Percentiles rank a stretch among this genome's conserved stretches.
These are phyloP conservation scores for Sebastes nivosus DNA, from an alignment of 2,797 vertebrate genomes.

Conservation along the genomic window DNA sequence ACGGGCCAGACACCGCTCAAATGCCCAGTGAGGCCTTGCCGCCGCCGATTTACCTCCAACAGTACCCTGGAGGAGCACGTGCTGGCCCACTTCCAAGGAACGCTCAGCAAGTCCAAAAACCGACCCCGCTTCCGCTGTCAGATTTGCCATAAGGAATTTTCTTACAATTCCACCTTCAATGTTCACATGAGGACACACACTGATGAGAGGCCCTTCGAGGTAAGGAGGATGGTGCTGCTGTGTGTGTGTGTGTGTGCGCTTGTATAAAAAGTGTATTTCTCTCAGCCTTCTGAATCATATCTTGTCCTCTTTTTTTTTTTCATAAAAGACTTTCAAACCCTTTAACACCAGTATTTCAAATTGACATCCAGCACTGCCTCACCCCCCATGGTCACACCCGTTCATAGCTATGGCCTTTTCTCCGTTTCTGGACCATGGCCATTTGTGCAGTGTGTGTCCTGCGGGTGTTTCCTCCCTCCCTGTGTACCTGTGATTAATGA, in stretches of 20 bases:
- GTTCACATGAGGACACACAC: slow-evolving; percentile 88
- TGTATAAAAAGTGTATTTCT: slow-evolving; percentile 7
- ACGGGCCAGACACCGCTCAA: slow-evolving; percentile 86
- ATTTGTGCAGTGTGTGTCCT: slow-evolving; percentile 68
- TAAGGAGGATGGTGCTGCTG: slow-evolving; percentile 35
- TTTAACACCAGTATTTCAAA: slow-evolving; percentile 29
- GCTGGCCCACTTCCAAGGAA: slow-evolving; percentile 81
- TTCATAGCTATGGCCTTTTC: slow-evolving; percentile 25
- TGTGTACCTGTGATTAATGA: slow-evolving; percentile 82
- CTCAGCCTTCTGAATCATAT: background rate
- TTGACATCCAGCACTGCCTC: slow-evolving; percentile 18
- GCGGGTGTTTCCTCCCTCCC: slow-evolving; percentile 73
- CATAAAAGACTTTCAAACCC: slow-evolving; percentile 15
- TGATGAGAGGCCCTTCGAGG: slow-evolving; percentile 86
- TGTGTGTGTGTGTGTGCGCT: background rate
- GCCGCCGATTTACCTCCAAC: slow-evolving; percentile 82
- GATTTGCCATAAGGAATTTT: slow-evolving; percentile 83
- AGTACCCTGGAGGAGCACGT: slow-evolving; percentile 82
- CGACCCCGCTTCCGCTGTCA: slow-evolving; percentile 80
- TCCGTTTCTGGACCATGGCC: slow-evolving; percentile 46
- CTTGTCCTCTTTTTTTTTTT: background rate
- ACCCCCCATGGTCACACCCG: slow-evolving; percentile 17
- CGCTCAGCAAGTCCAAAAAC: slow-evolving; percentile 72
- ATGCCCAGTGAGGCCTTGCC: slow-evolving; percentile 83
- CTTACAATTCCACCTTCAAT: slow-evolving; percentile 84